phyloP scores from a whole-genome alignment of 1,140 invertebrate species.

The Drosophila elegans region DNA sequence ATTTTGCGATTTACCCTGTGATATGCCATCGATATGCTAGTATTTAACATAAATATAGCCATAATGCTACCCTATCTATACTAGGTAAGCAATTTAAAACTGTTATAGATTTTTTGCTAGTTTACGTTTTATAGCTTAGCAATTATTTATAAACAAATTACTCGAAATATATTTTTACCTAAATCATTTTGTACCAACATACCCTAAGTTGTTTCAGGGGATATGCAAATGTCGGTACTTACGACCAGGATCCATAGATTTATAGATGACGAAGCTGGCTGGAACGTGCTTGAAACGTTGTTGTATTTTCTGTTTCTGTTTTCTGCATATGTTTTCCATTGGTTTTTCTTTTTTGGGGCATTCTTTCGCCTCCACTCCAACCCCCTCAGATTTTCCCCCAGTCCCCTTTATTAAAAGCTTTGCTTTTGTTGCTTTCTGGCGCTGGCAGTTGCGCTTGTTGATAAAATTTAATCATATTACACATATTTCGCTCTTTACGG shows the following conservation, averaged over 20 bases:
- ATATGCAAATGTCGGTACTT: conserved; percentile 36
- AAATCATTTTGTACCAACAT: neutral
- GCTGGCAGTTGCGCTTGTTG: conserved; percentile 58
- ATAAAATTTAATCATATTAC: conserved; percentile 84
- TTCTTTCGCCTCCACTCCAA: neutral
- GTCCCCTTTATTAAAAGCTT: neutral
- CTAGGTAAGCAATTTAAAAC: neutral
- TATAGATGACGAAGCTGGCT: conserved; percentile 45
- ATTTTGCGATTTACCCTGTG: conserved; percentile 2
- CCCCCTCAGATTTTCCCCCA: neutral
- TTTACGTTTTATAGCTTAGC: neutral
- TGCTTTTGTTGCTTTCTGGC: conserved; percentile 54
- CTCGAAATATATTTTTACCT: neutral
- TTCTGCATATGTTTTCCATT: conserved; percentile 26
- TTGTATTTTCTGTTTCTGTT: conserved; percentile 20
- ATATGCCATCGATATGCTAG: neutral
- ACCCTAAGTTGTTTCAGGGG: neutral
- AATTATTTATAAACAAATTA: neutral
- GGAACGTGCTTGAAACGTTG: conserved; percentile 36
- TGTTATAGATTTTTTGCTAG: neutral
- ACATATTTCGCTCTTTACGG: conserved; percentile 82
- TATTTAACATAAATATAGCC: neutral
- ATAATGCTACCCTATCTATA: neutral
- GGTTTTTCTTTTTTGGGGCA: conserved; percentile 8
- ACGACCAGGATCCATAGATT: conserved; percentile 52